phyloP scores from a whole-genome alignment of 2,888 invertebrate species.

The Drosophila pseudotalamancana region DNA sequence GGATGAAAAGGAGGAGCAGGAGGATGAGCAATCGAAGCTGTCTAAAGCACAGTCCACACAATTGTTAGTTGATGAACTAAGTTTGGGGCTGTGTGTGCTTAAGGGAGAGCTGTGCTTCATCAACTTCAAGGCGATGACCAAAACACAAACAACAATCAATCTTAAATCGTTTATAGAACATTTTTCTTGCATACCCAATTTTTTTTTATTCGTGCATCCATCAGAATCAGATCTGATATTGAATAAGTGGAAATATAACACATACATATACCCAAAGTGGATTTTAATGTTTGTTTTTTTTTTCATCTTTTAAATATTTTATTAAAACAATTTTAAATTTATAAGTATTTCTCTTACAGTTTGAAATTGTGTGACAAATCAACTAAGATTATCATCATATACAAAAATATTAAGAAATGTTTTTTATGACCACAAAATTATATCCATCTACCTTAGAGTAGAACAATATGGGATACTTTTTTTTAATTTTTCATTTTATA shows the following conservation, averaged over 20 bases:
- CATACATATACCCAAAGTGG: too few relatives aligned
- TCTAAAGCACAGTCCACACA: conserved; percentile 5
- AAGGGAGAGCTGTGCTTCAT: conserved; percentile 25
- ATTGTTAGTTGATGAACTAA: conserved; percentile 36
- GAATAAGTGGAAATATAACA: background rate
- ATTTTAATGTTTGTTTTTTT: too few relatives aligned
- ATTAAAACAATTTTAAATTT: too few relatives aligned
- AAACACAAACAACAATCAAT: conserved; percentile 51
- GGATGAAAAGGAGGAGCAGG: background rate
- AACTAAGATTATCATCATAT: too few relatives aligned
- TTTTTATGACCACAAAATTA: too few relatives aligned
- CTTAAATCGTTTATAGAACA: conserved; percentile 3
- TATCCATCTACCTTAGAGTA: too few relatives aligned
- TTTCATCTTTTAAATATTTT: too few relatives aligned
- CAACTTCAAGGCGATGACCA: conserved; percentile 31
- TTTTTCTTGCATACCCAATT: background rate
- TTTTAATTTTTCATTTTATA: too few relatives aligned
- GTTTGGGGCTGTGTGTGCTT: background rate
- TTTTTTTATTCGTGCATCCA: background rate
- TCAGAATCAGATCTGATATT: background rate
- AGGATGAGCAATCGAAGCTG: conserved; percentile 6
- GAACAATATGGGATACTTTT: too few relatives aligned
- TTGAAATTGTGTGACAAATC: too few relatives aligned
- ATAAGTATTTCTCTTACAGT: too few relatives aligned
- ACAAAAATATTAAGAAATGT: too few relatives aligned